These are phyloP conservation scores for Notarius lentiginosus DNA, from an alignment of 2,113 vertebrate species.

Conservation along the genomic window DNA sequence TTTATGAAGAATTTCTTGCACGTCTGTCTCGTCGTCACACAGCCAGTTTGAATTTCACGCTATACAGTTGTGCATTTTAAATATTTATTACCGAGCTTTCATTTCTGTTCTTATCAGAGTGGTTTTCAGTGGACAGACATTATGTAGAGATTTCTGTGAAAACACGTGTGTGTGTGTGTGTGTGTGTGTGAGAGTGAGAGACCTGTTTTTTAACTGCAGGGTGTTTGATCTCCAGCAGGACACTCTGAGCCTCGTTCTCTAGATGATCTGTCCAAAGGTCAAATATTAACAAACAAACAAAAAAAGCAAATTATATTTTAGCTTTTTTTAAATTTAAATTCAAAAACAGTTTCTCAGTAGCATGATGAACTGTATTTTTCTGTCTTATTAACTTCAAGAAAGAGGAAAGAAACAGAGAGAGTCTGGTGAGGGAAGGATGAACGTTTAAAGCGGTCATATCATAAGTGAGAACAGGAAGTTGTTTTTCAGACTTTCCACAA, in stretches of 20 bases:
- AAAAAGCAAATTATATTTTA: too few species aligned
- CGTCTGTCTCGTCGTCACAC: too few species aligned
- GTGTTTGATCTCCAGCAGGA: slow-evolving; percentile 93
- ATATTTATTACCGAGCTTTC: too few species aligned
- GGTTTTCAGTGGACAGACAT: not conserved
- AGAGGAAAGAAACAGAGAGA: too few species aligned
- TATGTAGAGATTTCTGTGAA: not conserved
- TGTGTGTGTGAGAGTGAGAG: slow-evolving; percentile 12
- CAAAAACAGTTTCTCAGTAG: not conserved
- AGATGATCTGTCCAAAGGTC: slow-evolving; percentile 73
- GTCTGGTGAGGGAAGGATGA: too few species aligned
- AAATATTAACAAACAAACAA: not conserved
- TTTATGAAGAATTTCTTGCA: too few species aligned
- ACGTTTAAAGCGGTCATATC: too few species aligned
- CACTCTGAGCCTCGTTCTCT: slow-evolving; percentile 83
- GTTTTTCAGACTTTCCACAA: not conserved
- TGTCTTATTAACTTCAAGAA: not conserved
- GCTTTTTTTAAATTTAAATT: not conserved
- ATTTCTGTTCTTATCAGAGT: too few species aligned
- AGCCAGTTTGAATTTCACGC: too few species aligned
- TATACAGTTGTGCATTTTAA: too few species aligned
- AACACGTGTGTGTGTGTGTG: not conserved
- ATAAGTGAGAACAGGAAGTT: not conserved
- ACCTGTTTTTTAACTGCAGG: slow-evolving; percentile 93
- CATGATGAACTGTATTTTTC: not conserved